Base-by-base conservation (phyloP, 2,113 vertebrate species). In the Gopherus evgoodei region DNA sequence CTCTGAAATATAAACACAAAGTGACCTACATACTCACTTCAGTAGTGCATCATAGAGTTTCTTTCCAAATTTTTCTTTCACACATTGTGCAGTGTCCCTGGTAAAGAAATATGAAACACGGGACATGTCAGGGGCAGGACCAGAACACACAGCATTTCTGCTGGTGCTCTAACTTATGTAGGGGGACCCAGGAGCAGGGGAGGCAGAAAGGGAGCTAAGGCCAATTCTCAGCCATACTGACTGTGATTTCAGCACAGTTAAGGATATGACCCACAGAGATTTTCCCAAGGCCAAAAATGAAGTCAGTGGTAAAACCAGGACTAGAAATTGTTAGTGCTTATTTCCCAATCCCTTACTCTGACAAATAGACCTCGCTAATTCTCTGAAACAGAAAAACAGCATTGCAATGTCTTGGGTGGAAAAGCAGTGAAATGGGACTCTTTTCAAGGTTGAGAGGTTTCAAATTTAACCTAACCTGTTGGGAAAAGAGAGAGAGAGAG, bases 41-140 rank as follows among this genome's bases (percentile, higher is more conserved):
- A 99, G 93, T 84, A 99, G 97, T 27, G 99, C 98, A n/a, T 99
- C 99, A 85, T 99, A 99, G 83, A 99, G 98, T 81, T 98, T 99
- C 96, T 99, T 99, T 49, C 99, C 99, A 98, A 99, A 99, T 97
- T 99, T 99, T 96, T 99, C 99, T 93, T 99, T 99, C 96, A 99
- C 98, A 14, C 98, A 96, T 44, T 99, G 99, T 42, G 99, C 99
- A 8, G 99, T 99, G 94, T 99, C 99, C 99, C 99, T 99, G 65
- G 87, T 1, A 90, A 89, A 94, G 35, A 83, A 81, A 90, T 75
- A 24, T 0, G 83, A 42, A 79, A 93, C 95, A 50, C 27, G 25
- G 62, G 16, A 35, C 93, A 29, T 82, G 90, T 89, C 42, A 59
- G 56, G 47, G 22, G 72, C 21, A 86, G 82, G 72, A 31, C 19